These are phyloP conservation scores for Tenthredo scrophulariae DNA, from an alignment of 2,888 invertebrate species.

Conservation along the genomic window DNA sequence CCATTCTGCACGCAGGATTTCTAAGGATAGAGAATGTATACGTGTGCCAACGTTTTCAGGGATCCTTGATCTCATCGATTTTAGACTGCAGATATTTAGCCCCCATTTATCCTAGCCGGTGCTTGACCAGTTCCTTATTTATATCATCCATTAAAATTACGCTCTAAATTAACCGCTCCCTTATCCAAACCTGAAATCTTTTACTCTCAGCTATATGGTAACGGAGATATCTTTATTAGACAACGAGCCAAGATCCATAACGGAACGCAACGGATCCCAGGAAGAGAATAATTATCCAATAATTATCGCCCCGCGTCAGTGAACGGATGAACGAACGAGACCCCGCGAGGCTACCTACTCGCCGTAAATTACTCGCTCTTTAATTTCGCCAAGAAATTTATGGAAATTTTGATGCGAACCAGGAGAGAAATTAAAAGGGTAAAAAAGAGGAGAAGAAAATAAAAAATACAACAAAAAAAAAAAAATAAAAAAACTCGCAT, in stretches of 20 bases:
- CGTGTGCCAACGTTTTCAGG: not conserved
- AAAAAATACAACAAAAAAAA: slow-evolving; percentile 1
- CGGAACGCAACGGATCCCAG: slow-evolving; percentile 25
- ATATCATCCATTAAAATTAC: slow-evolving; percentile 63
- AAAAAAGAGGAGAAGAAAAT: not conserved
- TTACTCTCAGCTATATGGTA: slow-evolving; percentile 55
- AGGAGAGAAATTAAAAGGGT: not conserved
- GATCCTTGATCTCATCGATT: not conserved
- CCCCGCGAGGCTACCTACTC: not conserved
- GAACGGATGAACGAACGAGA: not conserved
- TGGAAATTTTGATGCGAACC: not conserved
- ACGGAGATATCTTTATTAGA: slow-evolving; percentile 69
- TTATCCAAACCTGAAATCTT: slow-evolving; percentile 65
- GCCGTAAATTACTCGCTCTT: slow-evolving; percentile 41
- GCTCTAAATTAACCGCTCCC: slow-evolving; percentile 64
- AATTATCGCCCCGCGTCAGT: slow-evolving; percentile 17
- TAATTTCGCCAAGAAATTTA: slow-evolving; percentile 33
- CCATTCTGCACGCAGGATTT: slow-evolving; percentile 23
- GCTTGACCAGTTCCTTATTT: slow-evolving; percentile 59
- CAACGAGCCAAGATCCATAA: slow-evolving; percentile 38
- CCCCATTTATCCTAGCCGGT: not conserved
- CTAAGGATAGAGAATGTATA: not conserved
- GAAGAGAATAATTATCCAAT: slow-evolving; percentile 47
- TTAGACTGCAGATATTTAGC: not conserved
- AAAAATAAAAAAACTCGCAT: not conserved